A percentile compares a stretch with the other conserved stretches of the same genome.
Evolutionary conservation across 1,140 invertebrate genomes (phyloP).

Genomic region (Lethrus apterus): DNA sequence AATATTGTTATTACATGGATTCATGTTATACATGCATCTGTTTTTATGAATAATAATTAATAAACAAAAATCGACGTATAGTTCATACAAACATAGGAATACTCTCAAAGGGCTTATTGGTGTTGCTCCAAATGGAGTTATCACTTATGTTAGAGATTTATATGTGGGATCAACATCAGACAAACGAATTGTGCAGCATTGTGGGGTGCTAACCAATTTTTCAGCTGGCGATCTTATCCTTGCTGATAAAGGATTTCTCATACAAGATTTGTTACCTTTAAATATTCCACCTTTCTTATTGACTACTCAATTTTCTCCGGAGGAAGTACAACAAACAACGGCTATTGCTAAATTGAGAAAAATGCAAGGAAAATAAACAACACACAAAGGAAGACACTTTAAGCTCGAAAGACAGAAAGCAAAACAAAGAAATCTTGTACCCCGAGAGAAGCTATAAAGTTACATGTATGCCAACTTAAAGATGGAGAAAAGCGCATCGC

Average conservation of each 20-base stretch:
- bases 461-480: no score
- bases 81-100: no score
- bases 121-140: constrained; percentile 10
- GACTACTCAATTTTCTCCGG: constrained; percentile 11
- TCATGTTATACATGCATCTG: no score
- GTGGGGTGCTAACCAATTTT: constrained; percentile 3
- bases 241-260: constrained; percentile 15
- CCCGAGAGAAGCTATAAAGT: no score
- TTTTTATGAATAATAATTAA: no score
- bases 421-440: no score
- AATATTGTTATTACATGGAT: no score
- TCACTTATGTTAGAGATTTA: constrained; percentile 9
- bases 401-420: no score
- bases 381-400: no score
- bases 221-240: constrained; percentile 10
- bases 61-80: no score
- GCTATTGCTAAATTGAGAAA: constrained; percentile 7
- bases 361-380: no score
- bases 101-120: constrained; percentile 13
- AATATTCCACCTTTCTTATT: constrained; percentile 17
- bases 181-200: constrained; percentile 10
- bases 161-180: constrained; percentile 12
- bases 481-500: no score
- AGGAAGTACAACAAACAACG: constrained; percentile 2
- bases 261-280: constrained; percentile 13